phyloP scores from a whole-genome alignment of 2,888 invertebrate genomes.

The Polylopha cassiicola region DNA sequence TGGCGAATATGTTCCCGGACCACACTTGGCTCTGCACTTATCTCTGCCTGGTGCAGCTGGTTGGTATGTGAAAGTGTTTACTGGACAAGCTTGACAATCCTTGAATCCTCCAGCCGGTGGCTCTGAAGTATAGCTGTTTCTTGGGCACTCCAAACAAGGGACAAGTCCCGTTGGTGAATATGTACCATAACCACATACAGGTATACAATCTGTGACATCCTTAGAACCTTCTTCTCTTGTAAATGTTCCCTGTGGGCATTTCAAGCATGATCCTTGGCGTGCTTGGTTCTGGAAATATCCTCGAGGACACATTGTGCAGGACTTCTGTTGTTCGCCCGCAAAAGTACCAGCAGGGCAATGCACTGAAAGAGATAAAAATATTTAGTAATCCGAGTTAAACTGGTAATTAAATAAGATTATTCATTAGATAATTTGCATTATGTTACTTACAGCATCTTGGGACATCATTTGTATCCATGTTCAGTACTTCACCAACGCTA shows the following conservation, averaged over 20 bases:
- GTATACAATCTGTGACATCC: conserved; percentile 89
- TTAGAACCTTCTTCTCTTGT: conserved; percentile 94
- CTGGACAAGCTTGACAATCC: conserved; percentile 95
- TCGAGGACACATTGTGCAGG: conserved; percentile 92
- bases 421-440: conserved; percentile 2
- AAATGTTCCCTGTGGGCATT: conserved; percentile 95
- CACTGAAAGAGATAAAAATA: conserved; percentile 77
- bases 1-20: conserved; percentile 92
- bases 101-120: conserved; percentile 94
- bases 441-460: conserved; percentile 91
- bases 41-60: conserved; percentile 91
- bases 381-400: neutral
- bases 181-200: conserved; percentile 97
- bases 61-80: conserved; percentile 92
- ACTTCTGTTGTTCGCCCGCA: conserved; percentile 92
- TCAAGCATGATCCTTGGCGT: conserved; percentile 91
- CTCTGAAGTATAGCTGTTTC: conserved; percentile 92
- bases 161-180: conserved; percentile 96
- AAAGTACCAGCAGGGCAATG: conserved; percentile 98
- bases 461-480: conserved; percentile 94
- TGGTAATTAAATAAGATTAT: neutral
- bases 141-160: conserved; percentile 95
- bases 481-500: conserved; percentile 94
- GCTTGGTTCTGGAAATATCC: conserved; percentile 96
- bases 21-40: conserved; percentile 91